Percentiles rank a stretch among this genome's conserved stretches.
Evolutionary conservation across 2,888 invertebrate species (phyloP).

Genomic region (Trissolcus japonicus): DNA sequence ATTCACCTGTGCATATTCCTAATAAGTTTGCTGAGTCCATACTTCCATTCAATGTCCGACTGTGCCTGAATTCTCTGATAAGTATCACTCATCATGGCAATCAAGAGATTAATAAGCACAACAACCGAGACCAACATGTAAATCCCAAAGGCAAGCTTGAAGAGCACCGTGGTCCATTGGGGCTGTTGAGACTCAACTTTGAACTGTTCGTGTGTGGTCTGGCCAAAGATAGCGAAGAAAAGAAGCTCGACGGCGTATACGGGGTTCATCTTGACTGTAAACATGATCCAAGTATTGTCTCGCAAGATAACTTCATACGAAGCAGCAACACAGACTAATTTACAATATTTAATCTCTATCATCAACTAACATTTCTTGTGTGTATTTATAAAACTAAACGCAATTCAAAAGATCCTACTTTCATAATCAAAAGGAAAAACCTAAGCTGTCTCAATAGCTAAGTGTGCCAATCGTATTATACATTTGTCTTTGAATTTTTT

Average conservation of each 20-base stretch:
- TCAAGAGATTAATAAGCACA: constrained; percentile 98
- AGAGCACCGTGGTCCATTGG: constrained; percentile 89
- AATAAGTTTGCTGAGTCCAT: constrained; percentile 85
- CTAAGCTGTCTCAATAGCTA: constrained; percentile 35
- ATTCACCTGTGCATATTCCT: constrained; percentile 83
- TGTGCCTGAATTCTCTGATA: constrained; percentile 98
- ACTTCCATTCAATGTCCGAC: constrained; percentile 89
- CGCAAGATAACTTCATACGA: constrained; percentile 32
- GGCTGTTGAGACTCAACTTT: constrained; percentile 85
- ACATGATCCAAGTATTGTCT: constrained; percentile 62
- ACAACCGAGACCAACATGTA: constrained; percentile 99
- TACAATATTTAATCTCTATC: constrained; percentile 39
- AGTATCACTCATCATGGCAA: constrained; percentile 99
- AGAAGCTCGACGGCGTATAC: constrained; percentile 96
- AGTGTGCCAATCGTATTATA: constrained; percentile 43
- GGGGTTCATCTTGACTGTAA: constrained; percentile 93
- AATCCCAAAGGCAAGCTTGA: constrained; percentile 92
- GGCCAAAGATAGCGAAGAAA: constrained; percentile 99
- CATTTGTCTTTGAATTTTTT: constrained; percentile 21
- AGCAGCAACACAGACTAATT: constrained; percentile 10
- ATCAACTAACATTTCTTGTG: constrained; percentile 16
- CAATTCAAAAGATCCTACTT: constrained; percentile 22
- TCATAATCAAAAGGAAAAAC: constrained; percentile 30
- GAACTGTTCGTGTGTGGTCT: constrained; percentile 89
- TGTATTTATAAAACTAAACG: constrained; percentile 4